Conservation (phyloP, 2,113 vertebrate species). For the Toxotes jaculatrix region DNA sequence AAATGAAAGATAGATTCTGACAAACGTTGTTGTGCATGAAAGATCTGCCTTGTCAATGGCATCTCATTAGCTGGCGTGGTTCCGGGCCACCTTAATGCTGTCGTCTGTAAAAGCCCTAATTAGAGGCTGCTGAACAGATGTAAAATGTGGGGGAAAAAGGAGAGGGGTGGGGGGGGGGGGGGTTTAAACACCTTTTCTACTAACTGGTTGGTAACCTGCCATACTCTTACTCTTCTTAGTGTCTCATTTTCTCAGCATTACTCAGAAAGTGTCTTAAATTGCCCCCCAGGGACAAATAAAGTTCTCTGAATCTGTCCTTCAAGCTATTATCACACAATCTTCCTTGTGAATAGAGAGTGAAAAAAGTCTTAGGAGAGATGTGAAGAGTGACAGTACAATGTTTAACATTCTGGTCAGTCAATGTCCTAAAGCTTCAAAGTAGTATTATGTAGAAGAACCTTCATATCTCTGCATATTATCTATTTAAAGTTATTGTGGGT, state of each 20-base stretch:
- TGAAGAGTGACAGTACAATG: background rate
- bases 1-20: conserved; percentile 67
- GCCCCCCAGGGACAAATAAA: too few species aligned
- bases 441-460: background rate
- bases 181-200: conserved; percentile 49
- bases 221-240: background rate
- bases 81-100: conserved; percentile 63
- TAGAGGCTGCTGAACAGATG: conserved; percentile 77
- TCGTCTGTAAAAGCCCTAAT: conserved; percentile 69
- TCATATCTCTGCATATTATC: background rate
- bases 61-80: conserved; percentile 72
- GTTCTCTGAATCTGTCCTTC: conserved; percentile 1
- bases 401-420: background rate
- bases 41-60: conserved; percentile 69
- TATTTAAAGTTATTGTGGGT: background rate
- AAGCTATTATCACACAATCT: conserved; percentile 39
- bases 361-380: background rate
- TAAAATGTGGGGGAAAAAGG: conserved; percentile 31
- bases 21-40: conserved; percentile 60
- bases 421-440: background rate
- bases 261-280: conserved; percentile 6
- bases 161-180: conserved; percentile 5
- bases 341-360: conserved; percentile 23
- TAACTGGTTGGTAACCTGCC: conserved; percentile 49
- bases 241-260: conserved; percentile 36